Evolutionary conservation across 2,888 invertebrate species (phyloP).

Genomic region (Lordiphosa fenestrarum): DNA sequence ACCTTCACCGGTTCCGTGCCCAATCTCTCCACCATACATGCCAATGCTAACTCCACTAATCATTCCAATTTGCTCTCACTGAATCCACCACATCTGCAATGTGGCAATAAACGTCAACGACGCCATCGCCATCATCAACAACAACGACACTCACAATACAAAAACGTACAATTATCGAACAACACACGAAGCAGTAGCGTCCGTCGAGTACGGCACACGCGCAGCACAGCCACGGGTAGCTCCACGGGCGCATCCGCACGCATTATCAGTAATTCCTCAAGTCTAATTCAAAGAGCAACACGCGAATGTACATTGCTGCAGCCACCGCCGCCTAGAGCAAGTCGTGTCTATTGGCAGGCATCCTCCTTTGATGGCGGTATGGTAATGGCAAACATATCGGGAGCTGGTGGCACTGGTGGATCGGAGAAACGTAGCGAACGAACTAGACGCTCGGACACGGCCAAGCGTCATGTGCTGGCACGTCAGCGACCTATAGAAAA

Average conservation of each 20-base stretch:
- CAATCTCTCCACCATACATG: slow-evolving; percentile 79
- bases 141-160: slow-evolving; percentile 38
- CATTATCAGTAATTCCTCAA: slow-evolving; percentile 75
- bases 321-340: slow-evolving; percentile 83
- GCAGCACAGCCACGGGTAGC: slow-evolving; percentile 28
- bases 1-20: slow-evolving; percentile 84
- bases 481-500: slow-evolving; percentile 89
- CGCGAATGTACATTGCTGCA: slow-evolving; percentile 82
- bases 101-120: slow-evolving; percentile 72
- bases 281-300: slow-evolving; percentile 77
- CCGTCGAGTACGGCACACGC: slow-evolving; percentile 62
- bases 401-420: slow-evolving; percentile 9
- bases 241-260: slow-evolving; percentile 44
- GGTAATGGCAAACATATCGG: slow-evolving; percentile 55
- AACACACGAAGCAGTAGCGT: slow-evolving; percentile 58
- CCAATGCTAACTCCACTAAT: slow-evolving; percentile 56
- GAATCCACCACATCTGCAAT: slow-evolving; percentile 67
- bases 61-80: slow-evolving; percentile 76
- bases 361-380: slow-evolving; percentile 87
- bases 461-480: slow-evolving; percentile 87
- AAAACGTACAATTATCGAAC: slow-evolving; percentile 28
- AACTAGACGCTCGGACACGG: slow-evolving; percentile 82
- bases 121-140: slow-evolving; percentile 56
- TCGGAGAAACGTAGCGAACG: slow-evolving; percentile 82
- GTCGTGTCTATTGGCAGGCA: slow-evolving; percentile 84